Percentiles rank a stretch among this genome's conserved stretches.
phyloP scores from a whole-genome alignment of 2,113 vertebrate species.

The Carassius auratus region DNA sequence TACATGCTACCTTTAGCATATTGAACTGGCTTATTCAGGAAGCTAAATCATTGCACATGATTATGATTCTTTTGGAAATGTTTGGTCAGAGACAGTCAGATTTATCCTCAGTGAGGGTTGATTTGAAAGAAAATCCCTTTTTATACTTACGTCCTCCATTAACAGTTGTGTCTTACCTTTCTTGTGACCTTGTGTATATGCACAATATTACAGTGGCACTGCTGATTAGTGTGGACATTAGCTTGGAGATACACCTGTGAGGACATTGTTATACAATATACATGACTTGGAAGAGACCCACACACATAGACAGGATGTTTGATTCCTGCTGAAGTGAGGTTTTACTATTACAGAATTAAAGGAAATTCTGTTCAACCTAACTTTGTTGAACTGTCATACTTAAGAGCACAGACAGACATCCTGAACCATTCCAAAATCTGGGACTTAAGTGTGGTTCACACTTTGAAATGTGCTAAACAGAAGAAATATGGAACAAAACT shows the following conservation, averaged over 20 bases:
- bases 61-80: conserved; percentile 36
- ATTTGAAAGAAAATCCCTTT: not conserved
- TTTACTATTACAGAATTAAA: not conserved
- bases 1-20: conserved; percentile 54
- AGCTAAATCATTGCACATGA: conserved; percentile 32
- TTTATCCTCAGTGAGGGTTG: conserved; percentile 60
- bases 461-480: not conserved
- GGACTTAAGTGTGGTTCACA: not conserved
- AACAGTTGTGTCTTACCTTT: not conserved
- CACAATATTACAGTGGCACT: not conserved
- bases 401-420: not conserved
- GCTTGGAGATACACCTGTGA: not conserved
- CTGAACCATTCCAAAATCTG: not conserved
- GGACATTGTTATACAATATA: conserved; percentile 26
- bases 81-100: conserved; percentile 18
- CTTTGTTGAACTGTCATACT: not conserved
- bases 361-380: not conserved
- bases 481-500: not conserved
- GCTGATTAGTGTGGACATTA: conserved; percentile 7
- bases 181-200: not conserved
- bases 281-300: not conserved
- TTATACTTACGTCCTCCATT: not conserved
- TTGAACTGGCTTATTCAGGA: conserved; percentile 47
- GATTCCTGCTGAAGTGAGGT: not conserved
- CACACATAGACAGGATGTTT: not conserved